Conservation (phyloP, 2,113 vertebrate genomes). For the Callopanchax toddi region DNA sequence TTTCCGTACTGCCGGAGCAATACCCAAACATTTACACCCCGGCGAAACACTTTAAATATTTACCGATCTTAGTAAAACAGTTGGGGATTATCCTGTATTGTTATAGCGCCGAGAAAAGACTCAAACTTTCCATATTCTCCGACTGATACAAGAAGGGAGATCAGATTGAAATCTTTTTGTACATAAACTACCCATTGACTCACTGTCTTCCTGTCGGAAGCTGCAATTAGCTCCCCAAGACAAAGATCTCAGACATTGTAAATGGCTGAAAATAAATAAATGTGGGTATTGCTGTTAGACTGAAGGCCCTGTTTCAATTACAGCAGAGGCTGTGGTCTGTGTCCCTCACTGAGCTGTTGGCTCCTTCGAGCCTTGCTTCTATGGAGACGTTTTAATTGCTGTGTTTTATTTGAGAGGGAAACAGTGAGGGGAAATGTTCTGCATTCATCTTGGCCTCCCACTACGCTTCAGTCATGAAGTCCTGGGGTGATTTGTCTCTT, state of each 20-base stretch:
- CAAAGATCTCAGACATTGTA: constrained; percentile 79
- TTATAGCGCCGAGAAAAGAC: constrained; percentile 53
- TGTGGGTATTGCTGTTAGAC: constrained; percentile 72
- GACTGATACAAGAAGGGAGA: constrained; percentile 58
- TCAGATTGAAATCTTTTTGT: constrained; percentile 79
- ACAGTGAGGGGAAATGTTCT: constrained; percentile 68
- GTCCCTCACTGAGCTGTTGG: constrained; percentile 64
- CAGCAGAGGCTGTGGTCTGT: constrained; percentile 66
- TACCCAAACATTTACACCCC: constrained; percentile 71
- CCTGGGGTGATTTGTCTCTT: constrained; percentile 71
- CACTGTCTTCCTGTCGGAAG: constrained; percentile 79
- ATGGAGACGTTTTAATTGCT: constrained; percentile 74
- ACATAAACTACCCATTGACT: constrained; percentile 80
- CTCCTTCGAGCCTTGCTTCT: constrained; percentile 61
- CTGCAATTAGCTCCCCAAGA: constrained; percentile 77
- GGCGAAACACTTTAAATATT: constrained; percentile 72
- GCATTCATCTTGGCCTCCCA: constrained; percentile 74
- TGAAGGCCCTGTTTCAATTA: constrained; percentile 77
- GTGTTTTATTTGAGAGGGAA: constrained; percentile 66
- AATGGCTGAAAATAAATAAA: constrained; percentile 80
- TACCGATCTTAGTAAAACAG: constrained; percentile 69
- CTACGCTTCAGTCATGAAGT: constrained; percentile 57
- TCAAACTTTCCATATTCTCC: constrained; percentile 71
- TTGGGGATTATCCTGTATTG: constrained; percentile 65
- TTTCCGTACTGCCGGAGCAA: constrained; percentile 33